A percentile compares a stretch with the other conserved stretches of the same genome.
These are phyloP conservation scores for Leptinotarsa juncta DNA, from an alignment of 2,888 invertebrate genomes.

Conservation along the genomic window DNA sequence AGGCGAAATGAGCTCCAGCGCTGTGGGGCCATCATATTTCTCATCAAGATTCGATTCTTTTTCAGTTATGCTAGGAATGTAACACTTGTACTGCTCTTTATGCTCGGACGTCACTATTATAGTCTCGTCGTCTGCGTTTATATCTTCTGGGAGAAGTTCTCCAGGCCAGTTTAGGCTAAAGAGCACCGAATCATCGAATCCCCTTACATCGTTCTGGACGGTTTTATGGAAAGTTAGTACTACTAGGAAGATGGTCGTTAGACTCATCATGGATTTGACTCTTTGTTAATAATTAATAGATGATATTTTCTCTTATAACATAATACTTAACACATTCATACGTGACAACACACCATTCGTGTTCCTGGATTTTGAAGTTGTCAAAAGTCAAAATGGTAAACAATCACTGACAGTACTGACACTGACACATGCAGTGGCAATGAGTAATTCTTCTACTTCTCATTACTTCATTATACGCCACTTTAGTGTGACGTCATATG, in stretches of 20 bases:
- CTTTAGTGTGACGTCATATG: no score
- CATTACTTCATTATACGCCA: no score
- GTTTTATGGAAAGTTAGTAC: constrained; percentile 23
- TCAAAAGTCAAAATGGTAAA: background rate
- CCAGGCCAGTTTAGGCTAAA: constrained; percentile 86
- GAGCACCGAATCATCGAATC: constrained; percentile 84
- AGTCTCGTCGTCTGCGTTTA: constrained; percentile 68
- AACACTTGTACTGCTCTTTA: constrained; percentile 86
- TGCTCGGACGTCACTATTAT: constrained; percentile 79
- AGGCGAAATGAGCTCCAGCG: constrained; percentile 80
- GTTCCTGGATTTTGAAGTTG: background rate
- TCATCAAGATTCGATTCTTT: constrained; percentile 71
- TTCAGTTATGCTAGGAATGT: constrained; percentile 76
- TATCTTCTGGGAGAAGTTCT: constrained; percentile 59
- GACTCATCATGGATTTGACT: background rate
- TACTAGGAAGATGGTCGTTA: background rate
- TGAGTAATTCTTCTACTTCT: no score
- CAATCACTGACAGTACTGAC: no score
- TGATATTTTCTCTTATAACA: constrained; percentile 1
- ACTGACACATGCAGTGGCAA: no score
- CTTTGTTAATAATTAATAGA: background rate
- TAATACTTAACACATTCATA: constrained; percentile 10
- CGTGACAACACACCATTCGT: constrained; percentile 21
- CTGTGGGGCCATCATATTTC: constrained; percentile 79
- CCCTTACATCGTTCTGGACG: constrained; percentile 71